Evolutionary conservation across 2,113 vertebrate genomes (phyloP), one percentile per base, ranked within the genome.

Genomic region (Myxocyprinus asiaticus): DNA sequence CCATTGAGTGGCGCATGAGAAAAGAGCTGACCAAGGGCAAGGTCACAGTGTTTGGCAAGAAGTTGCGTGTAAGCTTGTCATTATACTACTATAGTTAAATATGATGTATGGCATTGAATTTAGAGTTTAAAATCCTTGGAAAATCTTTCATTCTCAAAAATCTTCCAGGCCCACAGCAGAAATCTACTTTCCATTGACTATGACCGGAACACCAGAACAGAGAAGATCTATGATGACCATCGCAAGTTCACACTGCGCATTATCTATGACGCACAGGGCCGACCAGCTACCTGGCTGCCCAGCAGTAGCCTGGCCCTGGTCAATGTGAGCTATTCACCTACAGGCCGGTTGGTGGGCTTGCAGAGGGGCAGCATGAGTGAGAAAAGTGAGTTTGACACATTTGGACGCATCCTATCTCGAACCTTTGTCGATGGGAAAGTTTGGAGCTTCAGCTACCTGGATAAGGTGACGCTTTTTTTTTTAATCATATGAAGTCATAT

Each of bases 181-280:
- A 96, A 96, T 58, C 82, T 96, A 42, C 85, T 96, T 48, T 96
- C 95, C 59, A 95, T 96, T 2, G 95, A 96, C 86, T 96, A 95
- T 7, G 95, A 96, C 87, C 90, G 95, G 6, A 96, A 95, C 82
- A 96, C 95, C 2, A 93, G 94, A 67, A 96, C 95, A 0, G 95
- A 96, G 80, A 96, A 96, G 88, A 95, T 96, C 86, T 96, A 96
- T 0, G 95, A 96, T 0, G 95, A 96, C 76, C 95, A 96, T 85
- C 91, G 95, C 0, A 96, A 96, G 45, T 96, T 96, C 79, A 95
- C 94, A 0, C 87, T 96, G 67, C 90, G 95, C 83, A 95, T 96
- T 81, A 95, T 96, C 64, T 96, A 96, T 0, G 95, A 96, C 81
- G 91, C 93, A 44, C 91, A 94, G 68, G 95, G 95, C 11, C 92